A percentile compares a stretch with the other conserved stretches of the same genome.
These are phyloP conservation scores for Centruroides vittatus DNA, from an alignment of 1,140 invertebrate species.

Conservation along the genomic window DNA sequence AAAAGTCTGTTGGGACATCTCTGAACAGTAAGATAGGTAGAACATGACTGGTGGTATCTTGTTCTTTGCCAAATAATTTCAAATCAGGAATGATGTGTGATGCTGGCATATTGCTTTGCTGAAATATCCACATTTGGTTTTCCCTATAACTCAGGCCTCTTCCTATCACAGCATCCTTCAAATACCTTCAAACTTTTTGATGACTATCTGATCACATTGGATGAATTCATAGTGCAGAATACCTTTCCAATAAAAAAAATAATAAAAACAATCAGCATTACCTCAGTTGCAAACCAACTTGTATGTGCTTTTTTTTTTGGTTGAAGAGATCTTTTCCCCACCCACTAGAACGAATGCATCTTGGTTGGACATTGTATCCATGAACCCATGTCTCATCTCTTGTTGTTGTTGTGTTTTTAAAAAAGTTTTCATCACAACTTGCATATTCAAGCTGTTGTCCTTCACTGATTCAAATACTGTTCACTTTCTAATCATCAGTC, in stretches of 20 bases:
- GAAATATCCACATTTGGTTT: neutral
- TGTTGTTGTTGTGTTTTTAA: constrained; percentile 5
- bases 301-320: neutral
- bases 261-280: constrained; percentile 3
- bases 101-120: too few relatives aligned
- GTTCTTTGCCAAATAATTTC: too few relatives aligned
- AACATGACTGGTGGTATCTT: too few relatives aligned
- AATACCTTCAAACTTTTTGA: neutral
- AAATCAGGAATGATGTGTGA: too few relatives aligned
- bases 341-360: neutral
- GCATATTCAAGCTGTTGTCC: neutral
- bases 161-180: neutral
- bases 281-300: constrained; percentile 4
- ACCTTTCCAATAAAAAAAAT: constrained; percentile 9
- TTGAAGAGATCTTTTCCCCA: neutral
- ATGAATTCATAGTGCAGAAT: constrained; percentile 13
- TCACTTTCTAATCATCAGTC: neutral
- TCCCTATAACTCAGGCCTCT: neutral
- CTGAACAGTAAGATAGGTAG: too few relatives aligned
- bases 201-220: constrained; percentile 8
- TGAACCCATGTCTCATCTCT: constrained; percentile 10
- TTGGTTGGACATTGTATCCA: constrained; percentile 6
- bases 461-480: neutral
- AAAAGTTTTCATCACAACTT: neutral
- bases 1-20: too few relatives aligned